Percentiles rank a stretch among this genome's conserved stretches.
Evolutionary conservation across 1,140 invertebrate species (phyloP).

Genomic region (Steinernema khuongi): DNA sequence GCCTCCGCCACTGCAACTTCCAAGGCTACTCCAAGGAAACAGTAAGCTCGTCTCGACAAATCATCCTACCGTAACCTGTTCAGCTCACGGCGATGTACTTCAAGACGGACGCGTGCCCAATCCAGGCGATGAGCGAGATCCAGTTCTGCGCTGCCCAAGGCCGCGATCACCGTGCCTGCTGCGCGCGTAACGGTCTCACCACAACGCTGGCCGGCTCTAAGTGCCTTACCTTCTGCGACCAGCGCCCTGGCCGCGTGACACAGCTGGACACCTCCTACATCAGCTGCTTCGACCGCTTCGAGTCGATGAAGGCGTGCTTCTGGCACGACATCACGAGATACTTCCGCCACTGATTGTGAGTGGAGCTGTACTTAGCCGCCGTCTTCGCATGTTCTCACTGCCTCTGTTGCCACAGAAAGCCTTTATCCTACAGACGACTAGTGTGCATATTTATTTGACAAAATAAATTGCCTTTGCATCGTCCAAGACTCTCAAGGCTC

Average conservation of each 20-base stretch:
- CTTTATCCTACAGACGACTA: background rate
- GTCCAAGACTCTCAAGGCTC: no score
- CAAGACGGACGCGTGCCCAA: conserved; percentile 50
- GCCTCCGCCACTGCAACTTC: conserved; percentile 50
- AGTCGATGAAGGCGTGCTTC: conserved; percentile 54
- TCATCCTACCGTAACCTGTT: conserved; percentile 18
- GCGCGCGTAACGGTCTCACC: conserved; percentile 45
- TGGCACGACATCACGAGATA: conserved; percentile 44
- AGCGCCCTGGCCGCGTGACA: conserved; percentile 44
- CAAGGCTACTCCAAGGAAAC: conserved; percentile 47
- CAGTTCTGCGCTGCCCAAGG: conserved; percentile 57
- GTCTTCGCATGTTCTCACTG: background rate
- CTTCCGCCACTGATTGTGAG: background rate
- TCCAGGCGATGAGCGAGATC: conserved; percentile 52
- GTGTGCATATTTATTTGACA: background rate
- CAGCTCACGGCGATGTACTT: conserved; percentile 55
- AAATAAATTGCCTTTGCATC: background rate
- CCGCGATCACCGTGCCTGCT: conserved; percentile 30
- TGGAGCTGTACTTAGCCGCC: background rate
- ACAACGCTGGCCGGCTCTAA: conserved; percentile 49
- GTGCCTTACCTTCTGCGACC: conserved; percentile 54
- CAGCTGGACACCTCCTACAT: conserved; percentile 51
- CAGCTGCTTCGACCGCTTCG: conserved; percentile 53
- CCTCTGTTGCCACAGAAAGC: background rate
- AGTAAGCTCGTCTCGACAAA: conserved; percentile 27